Conservation (phyloP, 2,888 invertebrate genomes). For the Helicoverpa assulta region DNA sequence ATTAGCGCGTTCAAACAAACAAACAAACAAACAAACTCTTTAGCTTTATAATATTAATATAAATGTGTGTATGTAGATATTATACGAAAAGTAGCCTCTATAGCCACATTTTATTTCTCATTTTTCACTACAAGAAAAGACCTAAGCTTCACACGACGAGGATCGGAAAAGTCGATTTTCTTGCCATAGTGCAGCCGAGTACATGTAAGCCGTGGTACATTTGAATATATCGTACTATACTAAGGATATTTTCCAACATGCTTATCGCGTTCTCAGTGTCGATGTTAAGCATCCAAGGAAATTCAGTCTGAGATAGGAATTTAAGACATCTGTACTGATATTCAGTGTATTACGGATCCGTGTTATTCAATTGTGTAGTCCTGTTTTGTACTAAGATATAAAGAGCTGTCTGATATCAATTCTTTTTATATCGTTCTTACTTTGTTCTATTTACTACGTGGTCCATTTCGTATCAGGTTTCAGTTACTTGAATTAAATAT, state of each 20-base stretch:
- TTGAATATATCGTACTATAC: constrained; percentile 40
- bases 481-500: not conserved
- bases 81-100: not conserved
- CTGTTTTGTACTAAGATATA: constrained; percentile 37
- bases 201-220: constrained; percentile 58
- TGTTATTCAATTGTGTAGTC: constrained; percentile 46
- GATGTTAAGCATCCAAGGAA: constrained; percentile 44
- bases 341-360: constrained; percentile 43
- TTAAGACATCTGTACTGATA: constrained; percentile 47
- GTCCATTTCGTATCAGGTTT: not conserved
- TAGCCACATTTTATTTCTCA: constrained; percentile 23
- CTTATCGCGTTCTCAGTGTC: constrained; percentile 53
- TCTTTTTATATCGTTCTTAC: not conserved
- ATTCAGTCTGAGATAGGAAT: constrained; percentile 45
- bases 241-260: constrained; percentile 42
- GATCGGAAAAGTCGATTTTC: constrained; percentile 67
- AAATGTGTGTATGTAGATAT: not conserved
- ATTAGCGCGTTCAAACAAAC: too few species aligned
- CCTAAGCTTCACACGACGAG: constrained; percentile 48
- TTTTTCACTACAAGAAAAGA: constrained; percentile 64
- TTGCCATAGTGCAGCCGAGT: constrained; percentile 61
- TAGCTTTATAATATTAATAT: too few species aligned
- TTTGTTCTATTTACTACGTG: not conserved
- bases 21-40: too few species aligned
- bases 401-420: constrained; percentile 10